Base-by-base conservation (phyloP, 2,888 invertebrate species). In the Drosophila nigricruria region DNA sequence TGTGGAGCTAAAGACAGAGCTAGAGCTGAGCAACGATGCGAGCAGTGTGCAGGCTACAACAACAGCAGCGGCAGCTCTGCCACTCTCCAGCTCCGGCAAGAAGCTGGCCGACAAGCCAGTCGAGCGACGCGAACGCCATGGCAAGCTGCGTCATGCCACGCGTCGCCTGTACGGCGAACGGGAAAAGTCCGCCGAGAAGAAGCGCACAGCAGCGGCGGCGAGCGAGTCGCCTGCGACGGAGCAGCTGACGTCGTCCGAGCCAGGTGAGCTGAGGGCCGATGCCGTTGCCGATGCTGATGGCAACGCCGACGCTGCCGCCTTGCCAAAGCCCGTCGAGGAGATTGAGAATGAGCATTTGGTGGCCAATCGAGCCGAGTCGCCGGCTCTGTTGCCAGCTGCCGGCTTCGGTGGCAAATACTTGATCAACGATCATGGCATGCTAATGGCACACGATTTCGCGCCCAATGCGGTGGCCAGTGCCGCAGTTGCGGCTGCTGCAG, bases 381-480 rank as follows among this genome's bases (percentile, higher is more conserved):
- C 84, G 45, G 69, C 20, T 73, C 34, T 84, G 2, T 64, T 89
- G 56, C 75, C 86, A 1, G 70, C 81, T 2, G 70, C 81, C 50
- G 82, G 83, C 53, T 90, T 83, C 42, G 63, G 45, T 34, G 76
- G 82, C 52, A 92, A 92, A 49, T 91, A 91, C 59, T 60, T 91
- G 62, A 79, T 91, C 59, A 92, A 91, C 56, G 92, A 91, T 61
- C 91, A 92, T 43, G 91, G 91, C 74, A 83, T 91, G 60, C 45
- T 91, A 18, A 83, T 91, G 91, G 82, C 92, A 0, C 92, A 91
- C 61, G 91, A 91, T 9, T 91, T 91, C 69, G 54, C 82, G 5
- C 85, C 86, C n/a, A 83, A 57, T 52, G 53, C 53, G 12, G 83
- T 82, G 49, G 80, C 85, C 9, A 86, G 58, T 58, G 83, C 79